Evolutionary conservation across 2,797 vertebrate species (phyloP).

Genomic region (Mus spretus): DNA sequence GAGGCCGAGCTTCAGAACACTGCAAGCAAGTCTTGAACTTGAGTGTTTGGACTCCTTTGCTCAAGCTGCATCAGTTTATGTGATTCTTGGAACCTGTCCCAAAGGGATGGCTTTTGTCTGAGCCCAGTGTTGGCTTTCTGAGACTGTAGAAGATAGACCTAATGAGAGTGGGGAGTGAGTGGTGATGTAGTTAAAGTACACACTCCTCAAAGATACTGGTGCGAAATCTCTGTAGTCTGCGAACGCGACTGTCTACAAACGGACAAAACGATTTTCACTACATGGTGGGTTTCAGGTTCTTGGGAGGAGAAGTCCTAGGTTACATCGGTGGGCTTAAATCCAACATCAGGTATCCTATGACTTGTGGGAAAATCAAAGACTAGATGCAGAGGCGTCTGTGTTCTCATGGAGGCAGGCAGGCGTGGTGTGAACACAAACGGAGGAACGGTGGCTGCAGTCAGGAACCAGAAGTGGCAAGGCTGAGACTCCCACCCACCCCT

Average conservation of each 20-base stretch:
- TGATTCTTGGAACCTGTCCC: conserved; percentile 10
- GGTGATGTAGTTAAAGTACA: background rate
- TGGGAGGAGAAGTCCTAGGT: background rate
- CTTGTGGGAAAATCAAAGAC: background rate
- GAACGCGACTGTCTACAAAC: background rate
- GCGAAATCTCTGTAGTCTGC: background rate
- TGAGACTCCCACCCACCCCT: background rate
- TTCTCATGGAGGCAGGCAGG: background rate
- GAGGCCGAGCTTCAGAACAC: background rate
- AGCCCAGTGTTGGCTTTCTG: background rate
- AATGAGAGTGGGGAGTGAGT: background rate
- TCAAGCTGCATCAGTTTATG: background rate
- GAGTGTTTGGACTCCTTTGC: background rate
- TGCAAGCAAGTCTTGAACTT: background rate
- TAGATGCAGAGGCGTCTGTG: background rate
- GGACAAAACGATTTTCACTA: background rate
- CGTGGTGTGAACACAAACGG: background rate
- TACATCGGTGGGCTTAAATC: background rate
- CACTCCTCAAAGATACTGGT: background rate
- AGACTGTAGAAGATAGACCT: background rate
- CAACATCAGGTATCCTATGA: background rate
- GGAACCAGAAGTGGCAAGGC: background rate
- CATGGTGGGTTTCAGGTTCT: background rate
- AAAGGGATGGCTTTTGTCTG: background rate
- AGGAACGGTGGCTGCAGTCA: background rate